Conservation (phyloP, 2,113 vertebrate genomes). For the Apaloderma vittatum region DNA sequence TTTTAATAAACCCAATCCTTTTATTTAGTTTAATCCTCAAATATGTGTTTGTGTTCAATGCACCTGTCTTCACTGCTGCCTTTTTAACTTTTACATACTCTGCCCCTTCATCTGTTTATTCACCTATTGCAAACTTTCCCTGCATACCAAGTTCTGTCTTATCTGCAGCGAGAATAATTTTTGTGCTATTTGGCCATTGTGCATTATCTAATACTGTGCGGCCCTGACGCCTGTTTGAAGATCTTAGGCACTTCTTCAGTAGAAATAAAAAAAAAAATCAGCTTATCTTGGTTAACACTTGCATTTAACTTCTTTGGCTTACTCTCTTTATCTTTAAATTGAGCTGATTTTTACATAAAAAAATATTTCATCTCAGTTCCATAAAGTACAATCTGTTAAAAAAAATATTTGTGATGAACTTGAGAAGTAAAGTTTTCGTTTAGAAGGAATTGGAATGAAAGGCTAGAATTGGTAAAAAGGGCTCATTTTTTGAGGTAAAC, state of each 20-base stretch:
- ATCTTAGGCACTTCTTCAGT: slow-evolving; percentile 1
- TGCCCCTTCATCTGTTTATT: not conserved
- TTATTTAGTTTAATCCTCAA: slow-evolving; percentile 19
- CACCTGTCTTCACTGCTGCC: not conserved
- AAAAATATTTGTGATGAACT: not conserved
- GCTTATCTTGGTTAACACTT: slow-evolving; percentile 41
- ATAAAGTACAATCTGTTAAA: not conserved
- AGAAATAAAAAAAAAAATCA: not conserved
- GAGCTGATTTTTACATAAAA: slow-evolving; percentile 1
- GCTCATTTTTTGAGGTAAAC: not conserved
- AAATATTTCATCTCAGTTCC: slow-evolving; percentile 1
- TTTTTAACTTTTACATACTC: slow-evolving; percentile 22
- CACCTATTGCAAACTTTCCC: not conserved
- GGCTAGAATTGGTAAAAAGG: not conserved
- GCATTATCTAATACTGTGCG: not conserved
- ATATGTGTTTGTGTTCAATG: not conserved
- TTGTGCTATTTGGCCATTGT: not conserved
- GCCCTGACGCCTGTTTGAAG: not conserved
- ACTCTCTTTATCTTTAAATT: slow-evolving; percentile 39
- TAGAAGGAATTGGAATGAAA: not conserved
- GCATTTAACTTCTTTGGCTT: not conserved
- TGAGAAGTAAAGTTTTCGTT: slow-evolving; percentile 25
- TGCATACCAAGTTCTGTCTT: not conserved
- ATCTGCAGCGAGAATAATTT: not conserved
- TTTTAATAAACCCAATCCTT: slow-evolving; percentile 27